Base-by-base conservation (phyloP, 2,113 vertebrate species). In the Silurus meridionalis region DNA sequence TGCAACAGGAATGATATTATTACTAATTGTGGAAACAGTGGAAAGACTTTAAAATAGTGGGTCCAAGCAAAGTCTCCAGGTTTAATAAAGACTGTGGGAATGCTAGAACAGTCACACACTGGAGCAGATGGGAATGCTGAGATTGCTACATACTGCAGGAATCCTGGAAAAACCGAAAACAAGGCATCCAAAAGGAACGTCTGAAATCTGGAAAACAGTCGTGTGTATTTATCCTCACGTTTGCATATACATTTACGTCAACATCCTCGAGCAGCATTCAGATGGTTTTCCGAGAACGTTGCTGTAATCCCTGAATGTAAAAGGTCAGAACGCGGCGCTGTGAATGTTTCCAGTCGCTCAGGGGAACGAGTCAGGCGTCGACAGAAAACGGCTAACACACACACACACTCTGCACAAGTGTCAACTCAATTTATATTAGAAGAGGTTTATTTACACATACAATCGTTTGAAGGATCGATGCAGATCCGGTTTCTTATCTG, bases 301-400 rank as follows among this genome's bases (percentile, higher is more conserved):
- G 72, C 83, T 53, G 25, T 79, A 63, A 67, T 79, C 83, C 61
- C 25, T 79, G 60, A 55, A 66, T 52, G 52, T 17, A 79, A 85
- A 79, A 85, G 83, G 83, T 85, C 82, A 83, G 28, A 25, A 80
- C 0, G n/a, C 11, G 15, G 67, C 25, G 21, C 77, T 48, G 5
- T 48, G 79, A 46, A 80, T 19, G 57, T 61, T 61, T 80, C 8
- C 58, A 6, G 17, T 63, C 17, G 79, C 79, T 80, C 58, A 48
- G 50, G 74, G 72, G 50, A 21, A n/a, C 13, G 74, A 52, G 74
- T 3, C 57, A 28, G 6, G 57, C 9, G 5, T 17, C 75, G 3
- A 2, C 37, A 37, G 55, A 4, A 60, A 57, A 6, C 19, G 52
- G 52, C 52, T 57, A 0, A 78, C 13, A 0, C 75, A 28, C 77